phyloP scores from a whole-genome alignment of 2,113 vertebrate genomes.

The Tupaia tana region DNA sequence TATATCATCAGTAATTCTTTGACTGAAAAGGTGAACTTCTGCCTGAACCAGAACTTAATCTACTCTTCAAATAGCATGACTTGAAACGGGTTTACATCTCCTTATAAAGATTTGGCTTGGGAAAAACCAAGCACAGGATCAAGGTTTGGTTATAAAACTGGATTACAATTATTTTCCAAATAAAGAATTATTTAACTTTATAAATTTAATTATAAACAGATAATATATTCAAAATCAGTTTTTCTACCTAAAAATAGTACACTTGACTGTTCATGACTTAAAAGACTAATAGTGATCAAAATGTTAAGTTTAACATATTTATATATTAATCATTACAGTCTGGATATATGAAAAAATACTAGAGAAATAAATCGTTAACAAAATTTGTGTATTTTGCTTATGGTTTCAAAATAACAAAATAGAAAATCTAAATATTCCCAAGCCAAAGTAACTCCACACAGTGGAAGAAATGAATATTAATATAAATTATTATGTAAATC shows the following conservation, averaged over 20 bases:
- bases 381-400: constrained; percentile 38
- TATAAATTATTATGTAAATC: constrained; percentile 68
- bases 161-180: constrained; percentile 38
- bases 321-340: constrained; percentile 25
- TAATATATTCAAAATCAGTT: not conserved
- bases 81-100: not conserved
- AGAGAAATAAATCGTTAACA: constrained; percentile 40
- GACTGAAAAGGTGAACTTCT: constrained; percentile 1
- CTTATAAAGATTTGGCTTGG: not conserved
- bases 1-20: not conserved
- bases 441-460: constrained; percentile 74
- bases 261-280: not conserved
- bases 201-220: constrained; percentile 34
- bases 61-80: not conserved
- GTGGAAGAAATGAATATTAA: constrained; percentile 80
- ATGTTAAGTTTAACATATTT: constrained; percentile 16
- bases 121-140: not conserved
- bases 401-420: constrained; percentile 26
- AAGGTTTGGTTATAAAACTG: not conserved
- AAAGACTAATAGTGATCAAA: constrained; percentile 35
- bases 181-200: constrained; percentile 1
- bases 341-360: constrained; percentile 59
- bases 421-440: constrained; percentile 49
- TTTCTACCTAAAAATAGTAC: not conserved
- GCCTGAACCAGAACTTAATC: not conserved